phyloP scores from a whole-genome alignment of 2,797 vertebrate genomes.

The Phataginus tetradactyla region DNA sequence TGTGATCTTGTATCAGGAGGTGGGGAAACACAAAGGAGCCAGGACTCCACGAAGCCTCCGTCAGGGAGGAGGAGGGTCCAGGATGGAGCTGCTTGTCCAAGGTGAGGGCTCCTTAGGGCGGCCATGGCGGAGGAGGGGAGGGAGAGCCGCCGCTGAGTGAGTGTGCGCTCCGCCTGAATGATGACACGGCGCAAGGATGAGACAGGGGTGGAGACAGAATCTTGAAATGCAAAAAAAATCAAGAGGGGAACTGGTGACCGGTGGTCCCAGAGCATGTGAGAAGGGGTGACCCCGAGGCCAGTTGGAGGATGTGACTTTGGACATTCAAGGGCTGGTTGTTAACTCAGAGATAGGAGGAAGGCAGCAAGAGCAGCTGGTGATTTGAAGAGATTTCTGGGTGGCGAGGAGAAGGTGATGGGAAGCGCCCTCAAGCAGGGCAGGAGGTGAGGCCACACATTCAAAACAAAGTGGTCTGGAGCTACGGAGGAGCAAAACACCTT shows the following conservation, averaged over 20 bases:
- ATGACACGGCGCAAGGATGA: no score
- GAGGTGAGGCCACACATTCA: not conserved
- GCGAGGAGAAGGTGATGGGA: not conserved
- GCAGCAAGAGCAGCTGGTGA: no score
- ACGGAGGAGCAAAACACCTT: not conserved
- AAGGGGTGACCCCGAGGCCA: not conserved
- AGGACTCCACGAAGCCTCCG: not conserved
- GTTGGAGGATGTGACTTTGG: not conserved
- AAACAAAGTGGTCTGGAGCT: not conserved
- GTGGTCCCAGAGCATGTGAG: no score
- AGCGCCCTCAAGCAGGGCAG: not conserved
- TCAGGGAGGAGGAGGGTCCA: not conserved
- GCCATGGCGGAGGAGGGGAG: accelerated
- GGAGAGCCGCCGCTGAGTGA: not conserved
- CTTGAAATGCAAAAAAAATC: not conserved
- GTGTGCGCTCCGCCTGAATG: no score
- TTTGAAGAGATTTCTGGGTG: not conserved
- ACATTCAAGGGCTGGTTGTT: not conserved
- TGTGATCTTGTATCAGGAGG: no score
- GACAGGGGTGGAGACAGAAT: not conserved
- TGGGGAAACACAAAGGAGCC: not conserved
- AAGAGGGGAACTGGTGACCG: not conserved
- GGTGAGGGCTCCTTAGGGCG: not conserved
- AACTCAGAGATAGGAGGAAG: not conserved
- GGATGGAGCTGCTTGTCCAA: not conserved